Conservation (phyloP, 2,888 invertebrate species). For the Falcaria lacertinaria region DNA sequence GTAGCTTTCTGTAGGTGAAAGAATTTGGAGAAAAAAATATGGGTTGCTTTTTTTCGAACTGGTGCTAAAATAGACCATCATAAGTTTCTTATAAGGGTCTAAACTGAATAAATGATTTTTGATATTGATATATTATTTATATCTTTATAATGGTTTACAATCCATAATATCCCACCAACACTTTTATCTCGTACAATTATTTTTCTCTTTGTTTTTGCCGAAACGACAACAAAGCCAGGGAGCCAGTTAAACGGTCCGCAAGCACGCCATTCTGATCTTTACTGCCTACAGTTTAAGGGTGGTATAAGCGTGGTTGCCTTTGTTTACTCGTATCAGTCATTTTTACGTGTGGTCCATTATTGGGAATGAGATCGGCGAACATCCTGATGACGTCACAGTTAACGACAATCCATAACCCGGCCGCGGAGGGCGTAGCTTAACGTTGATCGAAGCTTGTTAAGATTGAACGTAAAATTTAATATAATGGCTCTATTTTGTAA, state of each 20-base stretch:
- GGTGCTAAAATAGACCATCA: too few species aligned
- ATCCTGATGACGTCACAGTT: not conserved
- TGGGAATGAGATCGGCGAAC: conserved; percentile 1
- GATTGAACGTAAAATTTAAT: not conserved
- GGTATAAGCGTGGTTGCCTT: not conserved
- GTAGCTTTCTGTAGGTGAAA: too few species aligned
- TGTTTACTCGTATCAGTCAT: not conserved
- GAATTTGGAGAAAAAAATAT: too few species aligned
- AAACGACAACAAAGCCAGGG: not conserved
- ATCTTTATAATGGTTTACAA: not conserved
- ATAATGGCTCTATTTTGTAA: not conserved
- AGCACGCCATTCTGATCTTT: not conserved
- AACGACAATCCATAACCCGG: not conserved
- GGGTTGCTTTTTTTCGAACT: too few species aligned
- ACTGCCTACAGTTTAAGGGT: not conserved
- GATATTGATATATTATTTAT: too few species aligned
- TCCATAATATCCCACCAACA: not conserved
- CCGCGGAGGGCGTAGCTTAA: not conserved
- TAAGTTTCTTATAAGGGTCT: too few species aligned
- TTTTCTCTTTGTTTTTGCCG: not conserved
- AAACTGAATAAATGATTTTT: too few species aligned
- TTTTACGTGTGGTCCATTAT: conserved; percentile 2
- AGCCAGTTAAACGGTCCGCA: not conserved
- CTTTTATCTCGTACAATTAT: not conserved
- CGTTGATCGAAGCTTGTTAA: not conserved